These are phyloP conservation scores for Limnephilus lunatus DNA, from an alignment of 2,888 invertebrate species.

Conservation along the genomic window DNA sequence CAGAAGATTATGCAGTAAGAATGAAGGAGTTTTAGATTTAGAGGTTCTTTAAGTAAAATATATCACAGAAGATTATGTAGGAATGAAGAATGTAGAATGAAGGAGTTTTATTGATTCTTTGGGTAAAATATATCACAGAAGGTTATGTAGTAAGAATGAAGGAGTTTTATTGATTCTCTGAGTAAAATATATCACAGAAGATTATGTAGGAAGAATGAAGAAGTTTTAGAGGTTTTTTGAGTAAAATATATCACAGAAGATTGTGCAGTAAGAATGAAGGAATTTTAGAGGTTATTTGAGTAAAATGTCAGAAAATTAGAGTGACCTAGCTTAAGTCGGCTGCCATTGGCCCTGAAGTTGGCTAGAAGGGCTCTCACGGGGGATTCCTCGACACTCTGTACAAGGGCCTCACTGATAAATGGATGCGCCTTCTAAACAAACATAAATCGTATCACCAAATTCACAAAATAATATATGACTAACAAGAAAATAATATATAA, in stretches of 20 bases:
- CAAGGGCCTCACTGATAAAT: conserved; percentile 85
- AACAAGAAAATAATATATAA: too few relatives aligned
- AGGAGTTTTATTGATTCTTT: too few relatives aligned
- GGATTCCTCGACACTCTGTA: conserved; percentile 79
- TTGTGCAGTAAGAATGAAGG: background rate
- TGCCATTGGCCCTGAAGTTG: conserved; percentile 91
- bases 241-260: background rate
- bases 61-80: too few relatives aligned
- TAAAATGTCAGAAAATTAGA: background rate
- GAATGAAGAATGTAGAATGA: too few relatives aligned
- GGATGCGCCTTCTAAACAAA: conserved; percentile 80
- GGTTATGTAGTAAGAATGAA: too few relatives aligned
- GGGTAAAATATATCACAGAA: too few relatives aligned
- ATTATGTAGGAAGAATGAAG: background rate
- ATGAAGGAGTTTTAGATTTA: too few relatives aligned
- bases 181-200: background rate
- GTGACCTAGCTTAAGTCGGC: conserved; percentile 75
- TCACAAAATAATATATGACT: background rate
- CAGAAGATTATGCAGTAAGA: too few relatives aligned
- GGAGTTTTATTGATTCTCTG: too few relatives aligned
- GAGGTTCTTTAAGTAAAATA: too few relatives aligned
- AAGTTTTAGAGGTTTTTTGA: too few relatives aligned
- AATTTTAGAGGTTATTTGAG: background rate
- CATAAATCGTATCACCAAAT: background rate
- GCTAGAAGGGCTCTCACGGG: conserved; percentile 86